phyloP scores from a whole-genome alignment of 2,797 vertebrate genomes.

The Psittacula derbiana region DNA sequence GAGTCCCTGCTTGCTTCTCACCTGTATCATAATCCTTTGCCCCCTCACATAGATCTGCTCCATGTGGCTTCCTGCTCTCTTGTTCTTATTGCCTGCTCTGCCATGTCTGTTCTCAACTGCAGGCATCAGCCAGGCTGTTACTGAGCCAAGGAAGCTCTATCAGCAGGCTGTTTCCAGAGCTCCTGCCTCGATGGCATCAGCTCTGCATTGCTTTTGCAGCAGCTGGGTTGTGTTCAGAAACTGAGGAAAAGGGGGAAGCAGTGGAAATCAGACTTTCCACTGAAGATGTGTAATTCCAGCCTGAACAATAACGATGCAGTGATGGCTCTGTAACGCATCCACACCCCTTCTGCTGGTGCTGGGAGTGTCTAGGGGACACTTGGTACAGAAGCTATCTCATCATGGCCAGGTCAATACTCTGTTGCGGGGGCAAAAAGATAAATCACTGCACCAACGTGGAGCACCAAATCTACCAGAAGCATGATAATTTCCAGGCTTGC shows the following conservation, averaged over 20 bases:
- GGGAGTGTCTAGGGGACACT: rapidly evolving
- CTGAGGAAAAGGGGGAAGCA: not conserved
- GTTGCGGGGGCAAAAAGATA: not conserved
- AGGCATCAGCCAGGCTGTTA: not conserved
- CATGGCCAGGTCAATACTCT: rapidly evolving
- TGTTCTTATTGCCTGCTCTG: not conserved
- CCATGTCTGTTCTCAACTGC: not conserved
- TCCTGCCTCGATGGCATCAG: not conserved
- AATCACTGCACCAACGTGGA: rapidly evolving
- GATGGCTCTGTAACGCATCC: not conserved
- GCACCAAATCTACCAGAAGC: not conserved
- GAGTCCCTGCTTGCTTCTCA: not conserved
- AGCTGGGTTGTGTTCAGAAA: not conserved
- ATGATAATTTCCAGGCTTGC: not conserved
- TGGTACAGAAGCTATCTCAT: rapidly evolving
- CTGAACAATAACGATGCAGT: not conserved
- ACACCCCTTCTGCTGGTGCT: rapidly evolving
- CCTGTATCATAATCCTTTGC: not conserved
- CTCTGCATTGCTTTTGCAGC: not conserved
- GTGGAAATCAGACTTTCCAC: not conserved
- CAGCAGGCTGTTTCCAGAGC: rapidly evolving
- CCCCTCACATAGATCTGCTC: not conserved
- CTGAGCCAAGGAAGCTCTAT: not conserved
- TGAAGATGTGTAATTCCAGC: not conserved
- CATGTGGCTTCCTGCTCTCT: not conserved